Evolutionary conservation across 2,113 vertebrate species (phyloP).

Genomic region (Trematomus loennbergii): DNA sequence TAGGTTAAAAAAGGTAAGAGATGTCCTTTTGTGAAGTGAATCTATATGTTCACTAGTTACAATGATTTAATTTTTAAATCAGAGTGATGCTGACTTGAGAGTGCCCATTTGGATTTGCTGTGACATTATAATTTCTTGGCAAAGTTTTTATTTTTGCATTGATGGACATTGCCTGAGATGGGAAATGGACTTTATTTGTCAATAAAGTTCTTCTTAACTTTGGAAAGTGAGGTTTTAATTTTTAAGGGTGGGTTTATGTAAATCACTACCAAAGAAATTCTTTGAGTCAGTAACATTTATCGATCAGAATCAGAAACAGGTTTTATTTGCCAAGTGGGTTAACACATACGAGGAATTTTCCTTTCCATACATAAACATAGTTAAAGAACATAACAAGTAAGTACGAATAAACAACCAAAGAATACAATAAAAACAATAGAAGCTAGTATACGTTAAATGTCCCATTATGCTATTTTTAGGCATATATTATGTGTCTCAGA

Average conservation of each 20-base stretch:
- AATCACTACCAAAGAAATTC: not conserved
- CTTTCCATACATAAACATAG: too few relatives aligned
- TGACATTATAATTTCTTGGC: not conserved
- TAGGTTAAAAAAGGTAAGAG: constrained; percentile 23
- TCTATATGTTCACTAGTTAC: not conserved
- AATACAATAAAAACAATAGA: too few relatives aligned
- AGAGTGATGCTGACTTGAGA: not conserved
- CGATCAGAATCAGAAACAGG: too few relatives aligned
- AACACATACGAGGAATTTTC: too few relatives aligned
- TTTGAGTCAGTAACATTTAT: not conserved
- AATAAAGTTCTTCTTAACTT: not conserved
- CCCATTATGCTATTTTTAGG: too few relatives aligned
- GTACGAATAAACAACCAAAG: too few relatives aligned
- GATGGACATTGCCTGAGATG: too few relatives aligned
- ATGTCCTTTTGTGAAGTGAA: constrained; percentile 8
- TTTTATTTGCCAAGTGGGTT: too few relatives aligned
- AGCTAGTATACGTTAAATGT: too few relatives aligned
- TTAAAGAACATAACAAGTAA: too few relatives aligned
- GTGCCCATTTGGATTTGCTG: not conserved
- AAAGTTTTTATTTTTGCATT: not conserved
- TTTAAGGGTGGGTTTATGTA: not conserved
- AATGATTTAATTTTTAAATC: constrained; percentile 9
- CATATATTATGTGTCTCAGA: too few relatives aligned
- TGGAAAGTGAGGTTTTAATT: not conserved
- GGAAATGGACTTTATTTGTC: not conserved